Conservation (phyloP, 2,888 invertebrate species). For the Encarsia formosa region DNA sequence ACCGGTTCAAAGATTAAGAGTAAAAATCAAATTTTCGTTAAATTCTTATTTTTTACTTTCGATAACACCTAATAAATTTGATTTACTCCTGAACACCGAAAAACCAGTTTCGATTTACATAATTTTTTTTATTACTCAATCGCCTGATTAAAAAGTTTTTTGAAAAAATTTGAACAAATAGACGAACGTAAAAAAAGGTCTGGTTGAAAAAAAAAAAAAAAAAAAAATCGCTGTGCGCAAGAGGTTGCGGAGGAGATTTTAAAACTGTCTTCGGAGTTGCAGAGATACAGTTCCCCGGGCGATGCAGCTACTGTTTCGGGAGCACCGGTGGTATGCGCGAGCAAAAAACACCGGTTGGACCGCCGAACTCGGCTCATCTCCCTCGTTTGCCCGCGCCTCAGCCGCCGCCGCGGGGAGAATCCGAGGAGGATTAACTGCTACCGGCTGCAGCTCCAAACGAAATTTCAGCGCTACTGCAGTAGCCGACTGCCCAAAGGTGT, state of each 20-base stretch:
- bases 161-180: neutral
- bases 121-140: no score
- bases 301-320: slow-evolving; percentile 50
- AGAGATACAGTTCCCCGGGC: slow-evolving; percentile 44
- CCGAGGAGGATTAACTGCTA: slow-evolving; percentile 24
- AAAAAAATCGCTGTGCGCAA: neutral
- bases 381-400: slow-evolving; percentile 18
- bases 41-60: no score
- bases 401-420: slow-evolving; percentile 19
- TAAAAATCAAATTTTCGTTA: no score
- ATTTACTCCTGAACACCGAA: no score
- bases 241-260: neutral
- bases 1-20: no score
- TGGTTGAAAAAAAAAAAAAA: neutral
- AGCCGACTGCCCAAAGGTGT: neutral
- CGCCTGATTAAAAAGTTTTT: neutral
- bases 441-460: neutral
- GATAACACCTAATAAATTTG: no score
- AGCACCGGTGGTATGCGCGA: slow-evolving; percentile 50
- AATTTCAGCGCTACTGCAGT: neutral
- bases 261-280: slow-evolving; percentile 40
- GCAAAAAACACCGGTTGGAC: slow-evolving; percentile 52
- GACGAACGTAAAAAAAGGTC: neutral
- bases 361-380: slow-evolving; percentile 35
- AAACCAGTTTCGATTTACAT: no score